Percentiles rank a stretch among this genome's conserved stretches.
Evolutionary conservation across 2,113 vertebrate genomes (phyloP).

Genomic region (Odocoileus virginianus): DNA sequence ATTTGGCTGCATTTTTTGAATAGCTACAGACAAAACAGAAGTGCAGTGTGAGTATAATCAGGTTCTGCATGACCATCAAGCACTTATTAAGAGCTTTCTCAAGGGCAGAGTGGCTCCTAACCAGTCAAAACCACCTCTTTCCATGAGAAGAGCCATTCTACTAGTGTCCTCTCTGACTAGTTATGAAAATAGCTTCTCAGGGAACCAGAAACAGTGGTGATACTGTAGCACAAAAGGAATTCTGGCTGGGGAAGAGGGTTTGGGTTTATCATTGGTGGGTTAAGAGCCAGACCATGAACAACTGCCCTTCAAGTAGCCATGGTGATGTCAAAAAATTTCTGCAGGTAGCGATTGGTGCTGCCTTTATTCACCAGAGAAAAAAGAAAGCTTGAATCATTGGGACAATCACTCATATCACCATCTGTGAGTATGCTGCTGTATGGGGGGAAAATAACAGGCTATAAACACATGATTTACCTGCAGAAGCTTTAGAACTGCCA

Average conservation of each 20-base stretch:
- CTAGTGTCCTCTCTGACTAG: neutral
- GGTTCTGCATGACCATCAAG: neutral
- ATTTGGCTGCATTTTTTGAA: constrained; percentile 29
- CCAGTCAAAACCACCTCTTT: neutral
- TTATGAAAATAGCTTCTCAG: neutral
- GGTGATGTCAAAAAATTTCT: neutral
- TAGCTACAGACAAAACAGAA: neutral
- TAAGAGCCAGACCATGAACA: neutral
- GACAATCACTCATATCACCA: neutral
- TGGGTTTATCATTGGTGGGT: neutral
- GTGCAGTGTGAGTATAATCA: neutral
- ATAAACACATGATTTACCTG: constrained; percentile 29
- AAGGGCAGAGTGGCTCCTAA: neutral
- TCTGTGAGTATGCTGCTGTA: neutral
- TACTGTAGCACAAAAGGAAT: neutral
- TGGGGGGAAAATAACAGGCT: neutral
- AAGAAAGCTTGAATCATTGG: neutral
- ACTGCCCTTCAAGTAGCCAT: neutral
- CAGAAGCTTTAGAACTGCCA: neutral
- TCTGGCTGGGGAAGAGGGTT: neutral
- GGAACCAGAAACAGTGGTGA: neutral
- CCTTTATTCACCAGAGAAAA: neutral
- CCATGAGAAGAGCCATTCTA: neutral
- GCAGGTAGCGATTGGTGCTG: neutral
- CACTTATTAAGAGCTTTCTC: neutral